These are phyloP conservation scores for Sapayoa aenigma DNA, from an alignment of 2,113 vertebrate genomes.

Conservation along the genomic window DNA sequence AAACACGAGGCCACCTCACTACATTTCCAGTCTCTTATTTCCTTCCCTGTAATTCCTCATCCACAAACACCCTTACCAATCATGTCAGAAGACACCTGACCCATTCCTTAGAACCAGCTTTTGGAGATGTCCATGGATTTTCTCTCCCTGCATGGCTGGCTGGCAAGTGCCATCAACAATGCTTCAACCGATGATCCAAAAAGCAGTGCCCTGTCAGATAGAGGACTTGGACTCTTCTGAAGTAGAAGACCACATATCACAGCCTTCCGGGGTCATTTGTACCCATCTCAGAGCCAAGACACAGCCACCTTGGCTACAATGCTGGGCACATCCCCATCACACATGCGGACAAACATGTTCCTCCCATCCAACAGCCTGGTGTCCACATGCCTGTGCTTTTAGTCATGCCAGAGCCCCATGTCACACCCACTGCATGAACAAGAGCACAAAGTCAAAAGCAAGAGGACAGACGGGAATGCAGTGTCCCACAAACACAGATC, in stretches of 20 bases:
- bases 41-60: background rate
- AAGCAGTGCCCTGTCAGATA: background rate
- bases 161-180: background rate
- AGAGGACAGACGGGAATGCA: background rate
- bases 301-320: background rate
- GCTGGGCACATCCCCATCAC: background rate
- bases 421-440: accelerated
- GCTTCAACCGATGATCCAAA: background rate
- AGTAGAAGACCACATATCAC: background rate
- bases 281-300: background rate
- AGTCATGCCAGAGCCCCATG: background rate
- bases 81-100: background rate
- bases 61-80: background rate
- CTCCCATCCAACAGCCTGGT: background rate
- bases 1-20: background rate
- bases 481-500: background rate
- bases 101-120: background rate
- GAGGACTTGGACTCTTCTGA: accelerated
- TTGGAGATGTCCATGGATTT: background rate
- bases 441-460: background rate
- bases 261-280: background rate
- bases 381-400: background rate
- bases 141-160: background rate
- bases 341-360: background rate
- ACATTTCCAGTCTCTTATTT: background rate